Conservation (phyloP, 2,113 vertebrate species). For the Scomber japonicus region DNA sequence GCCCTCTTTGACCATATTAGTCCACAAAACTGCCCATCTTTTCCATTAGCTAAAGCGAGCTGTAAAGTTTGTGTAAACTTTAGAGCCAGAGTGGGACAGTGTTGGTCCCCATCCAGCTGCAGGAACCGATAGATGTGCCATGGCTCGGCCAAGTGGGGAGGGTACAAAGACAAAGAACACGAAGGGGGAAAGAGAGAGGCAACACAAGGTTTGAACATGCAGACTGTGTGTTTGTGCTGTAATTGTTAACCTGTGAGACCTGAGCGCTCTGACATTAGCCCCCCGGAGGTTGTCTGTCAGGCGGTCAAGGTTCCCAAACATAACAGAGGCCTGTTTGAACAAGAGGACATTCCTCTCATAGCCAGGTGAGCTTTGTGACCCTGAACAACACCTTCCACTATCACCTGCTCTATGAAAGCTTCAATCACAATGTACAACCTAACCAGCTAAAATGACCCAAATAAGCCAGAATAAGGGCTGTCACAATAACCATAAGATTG, state of each 20-base stretch:
- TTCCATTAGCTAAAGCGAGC: conserved; percentile 74
- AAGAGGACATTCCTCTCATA: conserved; percentile 81
- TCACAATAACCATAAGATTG: too few species aligned
- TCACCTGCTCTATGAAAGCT: conserved; percentile 47
- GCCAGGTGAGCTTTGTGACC: conserved; percentile 71
- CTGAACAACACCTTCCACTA: conserved; percentile 53
- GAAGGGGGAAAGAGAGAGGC: not conserved
- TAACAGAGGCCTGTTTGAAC: conserved; percentile 74
- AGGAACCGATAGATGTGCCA: conserved; percentile 33
- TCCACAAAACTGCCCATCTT: conserved; percentile 71
- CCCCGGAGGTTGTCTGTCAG: conserved; percentile 58
- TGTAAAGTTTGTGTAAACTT: conserved; percentile 71
- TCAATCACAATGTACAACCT: not conserved
- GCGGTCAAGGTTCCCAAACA: conserved; percentile 70
- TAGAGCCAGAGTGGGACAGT: conserved; percentile 46
- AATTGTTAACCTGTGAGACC: conserved; percentile 64
- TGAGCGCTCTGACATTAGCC: conserved; percentile 22
- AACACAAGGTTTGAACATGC: conserved; percentile 13
- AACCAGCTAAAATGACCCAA: conserved; percentile 3
- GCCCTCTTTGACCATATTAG: conserved; percentile 80
- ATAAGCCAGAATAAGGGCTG: too few species aligned
- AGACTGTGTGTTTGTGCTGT: conserved; percentile 19
- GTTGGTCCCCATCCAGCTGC: conserved; percentile 54
- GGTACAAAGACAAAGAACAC: not conserved
- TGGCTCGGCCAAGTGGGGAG: not conserved